These are phyloP conservation scores for Drosophila neoperkinsi DNA, from an alignment of 2,888 invertebrate species.

Conservation along the genomic window DNA sequence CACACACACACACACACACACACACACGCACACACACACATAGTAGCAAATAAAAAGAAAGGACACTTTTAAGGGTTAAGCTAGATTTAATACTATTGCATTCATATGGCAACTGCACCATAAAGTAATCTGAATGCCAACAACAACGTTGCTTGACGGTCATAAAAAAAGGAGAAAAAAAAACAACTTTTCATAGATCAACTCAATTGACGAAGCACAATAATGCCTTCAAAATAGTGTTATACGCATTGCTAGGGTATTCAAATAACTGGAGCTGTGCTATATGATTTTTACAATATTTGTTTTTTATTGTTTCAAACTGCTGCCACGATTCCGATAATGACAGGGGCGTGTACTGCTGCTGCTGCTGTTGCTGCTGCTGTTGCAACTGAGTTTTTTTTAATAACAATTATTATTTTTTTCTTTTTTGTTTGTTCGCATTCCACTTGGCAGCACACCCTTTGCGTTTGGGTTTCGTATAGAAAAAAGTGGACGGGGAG, in stretches of 20 bases:
- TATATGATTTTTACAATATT: constrained; percentile 1
- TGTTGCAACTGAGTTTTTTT: constrained; percentile 23
- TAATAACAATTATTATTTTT: constrained; percentile 37
- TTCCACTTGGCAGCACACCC: background rate
- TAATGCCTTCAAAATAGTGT: background rate
- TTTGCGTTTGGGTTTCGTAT: background rate
- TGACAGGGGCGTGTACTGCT: background rate
- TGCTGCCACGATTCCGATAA: constrained; percentile 2
- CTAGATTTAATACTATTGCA: background rate
- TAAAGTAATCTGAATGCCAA: background rate
- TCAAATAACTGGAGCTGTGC: background rate
- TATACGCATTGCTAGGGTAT: background rate
- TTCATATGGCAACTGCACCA: constrained; percentile 1
- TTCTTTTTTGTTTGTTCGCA: background rate
- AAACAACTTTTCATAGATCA: background rate
- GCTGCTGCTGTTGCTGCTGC: background rate
- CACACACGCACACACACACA: background rate
- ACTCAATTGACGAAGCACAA: background rate
- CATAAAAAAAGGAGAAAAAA: background rate
- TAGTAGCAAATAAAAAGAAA: background rate
- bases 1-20: constrained; percentile 22
- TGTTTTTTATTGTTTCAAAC: constrained; percentile 4
- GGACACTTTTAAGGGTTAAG: background rate
- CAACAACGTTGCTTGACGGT: background rate
- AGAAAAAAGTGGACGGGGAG: background rate